Evolutionary conservation across 2,797 vertebrate genomes (phyloP).

Genomic region (Staurois parvus): DNA sequence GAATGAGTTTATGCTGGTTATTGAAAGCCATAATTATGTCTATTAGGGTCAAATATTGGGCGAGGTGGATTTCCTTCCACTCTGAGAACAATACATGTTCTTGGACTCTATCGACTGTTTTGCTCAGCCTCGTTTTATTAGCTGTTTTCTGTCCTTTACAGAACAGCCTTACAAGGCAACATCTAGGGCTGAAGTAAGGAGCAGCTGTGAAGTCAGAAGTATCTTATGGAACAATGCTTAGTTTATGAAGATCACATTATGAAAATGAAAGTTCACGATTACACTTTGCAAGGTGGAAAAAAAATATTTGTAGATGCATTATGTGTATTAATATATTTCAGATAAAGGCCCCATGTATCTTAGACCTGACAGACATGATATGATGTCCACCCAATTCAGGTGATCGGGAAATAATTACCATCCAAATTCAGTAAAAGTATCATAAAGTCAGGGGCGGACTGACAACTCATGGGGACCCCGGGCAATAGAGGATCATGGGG

Average conservation of each 20-base stretch:
- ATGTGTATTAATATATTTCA: too few relatives aligned
- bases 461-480: too few relatives aligned
- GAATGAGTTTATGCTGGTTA: slow-evolving; percentile 53
- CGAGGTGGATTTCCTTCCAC: slow-evolving; percentile 48
- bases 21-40: slow-evolving; percentile 41
- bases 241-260: neutral
- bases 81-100: slow-evolving; percentile 44
- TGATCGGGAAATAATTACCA: too few relatives aligned
- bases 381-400: too few relatives aligned
- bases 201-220: neutral
- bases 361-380: too few relatives aligned
- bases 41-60: slow-evolving; percentile 41
- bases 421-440: too few relatives aligned
- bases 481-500: too few relatives aligned
- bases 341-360: too few relatives aligned
- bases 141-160: neutral
- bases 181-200: neutral
- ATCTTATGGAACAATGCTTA: neutral
- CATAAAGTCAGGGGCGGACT: too few relatives aligned
- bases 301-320: too few relatives aligned
- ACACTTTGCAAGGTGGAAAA: too few relatives aligned
- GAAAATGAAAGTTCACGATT: too few relatives aligned
- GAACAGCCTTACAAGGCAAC: slow-evolving; percentile 25
- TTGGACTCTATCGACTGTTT: slow-evolving; percentile 22
- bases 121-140: slow-evolving; percentile 21